Evolutionary conservation across 1,140 invertebrate genomes (phyloP).

Genomic region (Pseudomyrmex pallidus): DNA sequence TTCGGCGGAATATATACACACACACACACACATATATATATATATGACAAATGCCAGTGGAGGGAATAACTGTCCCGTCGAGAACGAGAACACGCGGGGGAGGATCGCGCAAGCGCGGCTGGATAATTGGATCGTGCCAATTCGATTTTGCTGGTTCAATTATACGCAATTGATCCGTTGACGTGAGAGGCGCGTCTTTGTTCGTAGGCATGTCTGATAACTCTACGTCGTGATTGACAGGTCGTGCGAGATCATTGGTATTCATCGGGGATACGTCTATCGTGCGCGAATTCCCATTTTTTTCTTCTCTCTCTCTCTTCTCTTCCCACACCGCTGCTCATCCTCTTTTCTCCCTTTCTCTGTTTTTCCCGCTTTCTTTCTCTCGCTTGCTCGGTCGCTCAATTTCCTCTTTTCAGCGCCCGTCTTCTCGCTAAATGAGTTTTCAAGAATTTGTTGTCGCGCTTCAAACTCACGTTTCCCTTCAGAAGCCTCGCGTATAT

Average conservation of each 20-base stretch:
- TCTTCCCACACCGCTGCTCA: not conserved
- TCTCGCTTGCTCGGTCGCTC: not conserved
- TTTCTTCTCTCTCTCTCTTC: not conserved
- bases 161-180: constrained; percentile 76
- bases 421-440: constrained; percentile 53
- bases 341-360: not conserved
- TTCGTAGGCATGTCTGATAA: constrained; percentile 59
- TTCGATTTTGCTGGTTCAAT: constrained; percentile 76
- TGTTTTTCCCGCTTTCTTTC: not conserved
- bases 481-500: not conserved
- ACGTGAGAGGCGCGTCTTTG: constrained; percentile 64
- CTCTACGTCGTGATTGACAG: constrained; percentile 56
- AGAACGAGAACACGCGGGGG: constrained; percentile 40
- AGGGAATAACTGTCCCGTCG: constrained; percentile 40
- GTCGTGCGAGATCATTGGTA: constrained; percentile 62
- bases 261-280: constrained; percentile 54
- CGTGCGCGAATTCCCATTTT: constrained; percentile 45
- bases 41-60: not conserved
- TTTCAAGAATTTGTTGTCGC: constrained; percentile 58
- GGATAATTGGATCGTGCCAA: constrained; percentile 78
- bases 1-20: not conserved
- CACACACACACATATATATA: no score
- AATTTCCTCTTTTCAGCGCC: constrained; percentile 48
- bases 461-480: not conserved
- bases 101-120: not conserved